Base-by-base conservation (phyloP, 2,797 vertebrate genomes). In the Mormyrus proboscirostris region DNA sequence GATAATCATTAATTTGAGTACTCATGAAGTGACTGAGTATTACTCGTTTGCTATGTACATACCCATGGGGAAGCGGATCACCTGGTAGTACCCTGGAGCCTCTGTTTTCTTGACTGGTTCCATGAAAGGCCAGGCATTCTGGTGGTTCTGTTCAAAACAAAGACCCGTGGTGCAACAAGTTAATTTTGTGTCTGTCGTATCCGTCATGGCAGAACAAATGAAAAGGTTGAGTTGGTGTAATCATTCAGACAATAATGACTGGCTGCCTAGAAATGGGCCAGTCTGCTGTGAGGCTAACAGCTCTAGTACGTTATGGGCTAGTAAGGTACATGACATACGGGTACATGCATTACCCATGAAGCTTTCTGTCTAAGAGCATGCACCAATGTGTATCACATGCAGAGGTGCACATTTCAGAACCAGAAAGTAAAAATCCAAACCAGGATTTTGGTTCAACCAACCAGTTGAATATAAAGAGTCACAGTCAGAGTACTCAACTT, bases 1-100 rank as follows among this genome's bases (percentile, higher is more conserved):
- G 53, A 47, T 3, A 44, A 73, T 49, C 8, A 88, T 10, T 59
- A 76, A 41, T 88, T 0, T 22, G 53, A 51, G 41, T 14, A 84
- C 9, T 12, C n/a, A 84, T 22, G 47, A 50, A 25, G 25, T 62
- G 38, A 88, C n/a, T 50, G 14, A 16, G 44, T 29, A 9, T 2
- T 51, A 51, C 41, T 25, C 9, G 53, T 90, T 87, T 87, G 89
- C 89, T 90, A 19, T 88, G 92, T 92, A 94, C 95, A 88, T 97
- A 99, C 98, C 99, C 98, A 99, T 99, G 89, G 98, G 99, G 94
- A 99, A 99, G 94, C 99, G 97, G 93, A 99, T 99, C 92, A 99
- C 98, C 96, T 99, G 97, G 96, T 99, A 99, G 95, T 99, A 99
- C 93, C 98, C 98, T 19, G 99, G 99, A 76, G 99, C 99, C 92